phyloP scores from a whole-genome alignment of 2,888 invertebrate genomes.

The Abscondita cerata region DNA sequence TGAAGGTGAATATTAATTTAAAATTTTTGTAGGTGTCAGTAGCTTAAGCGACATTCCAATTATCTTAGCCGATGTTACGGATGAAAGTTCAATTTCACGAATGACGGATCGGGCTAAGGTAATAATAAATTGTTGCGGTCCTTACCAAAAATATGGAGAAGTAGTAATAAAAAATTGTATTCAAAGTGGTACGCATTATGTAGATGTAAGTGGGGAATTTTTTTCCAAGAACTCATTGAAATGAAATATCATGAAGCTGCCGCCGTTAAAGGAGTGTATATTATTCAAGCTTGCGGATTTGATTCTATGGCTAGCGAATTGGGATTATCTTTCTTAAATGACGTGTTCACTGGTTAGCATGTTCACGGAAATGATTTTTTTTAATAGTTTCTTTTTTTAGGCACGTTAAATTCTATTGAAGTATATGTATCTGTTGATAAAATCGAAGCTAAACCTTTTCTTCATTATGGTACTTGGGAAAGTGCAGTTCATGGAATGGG shows the following conservation, averaged over 20 bases:
- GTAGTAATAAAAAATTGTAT: slow-evolving; percentile 85
- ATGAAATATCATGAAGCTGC: slow-evolving; percentile 78
- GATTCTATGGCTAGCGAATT: slow-evolving; percentile 93
- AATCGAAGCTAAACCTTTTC: slow-evolving; percentile 61
- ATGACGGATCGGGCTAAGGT: slow-evolving; percentile 85
- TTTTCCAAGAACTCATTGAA: slow-evolving; percentile 64
- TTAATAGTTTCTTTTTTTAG: slow-evolving; percentile 50
- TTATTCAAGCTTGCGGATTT: slow-evolving; percentile 92
- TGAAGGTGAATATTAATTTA: background rate
- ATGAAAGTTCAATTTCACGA: slow-evolving; percentile 73
- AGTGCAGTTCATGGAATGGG: slow-evolving; percentile 80
- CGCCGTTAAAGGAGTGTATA: slow-evolving; percentile 79
- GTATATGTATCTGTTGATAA: slow-evolving; percentile 69
- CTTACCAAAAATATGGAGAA: slow-evolving; percentile 89
- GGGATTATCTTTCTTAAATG: slow-evolving; percentile 77
- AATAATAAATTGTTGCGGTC: slow-evolving; percentile 92
- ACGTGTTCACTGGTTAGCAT: slow-evolving; percentile 77
- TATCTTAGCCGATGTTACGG: slow-evolving; percentile 79
- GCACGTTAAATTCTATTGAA: slow-evolving; percentile 79
- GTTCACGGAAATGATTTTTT: background rate
- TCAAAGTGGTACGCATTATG: slow-evolving; percentile 79
- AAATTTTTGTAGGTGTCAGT: slow-evolving; percentile 44
- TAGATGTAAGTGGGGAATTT: slow-evolving; percentile 94
- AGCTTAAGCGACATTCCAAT: slow-evolving; percentile 68
- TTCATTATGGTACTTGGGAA: slow-evolving; percentile 90